Evolutionary conservation across 2,888 invertebrate species (phyloP), one percentile per base, ranked within the genome.

Genomic region (Drosophila subquinaria): DNA sequence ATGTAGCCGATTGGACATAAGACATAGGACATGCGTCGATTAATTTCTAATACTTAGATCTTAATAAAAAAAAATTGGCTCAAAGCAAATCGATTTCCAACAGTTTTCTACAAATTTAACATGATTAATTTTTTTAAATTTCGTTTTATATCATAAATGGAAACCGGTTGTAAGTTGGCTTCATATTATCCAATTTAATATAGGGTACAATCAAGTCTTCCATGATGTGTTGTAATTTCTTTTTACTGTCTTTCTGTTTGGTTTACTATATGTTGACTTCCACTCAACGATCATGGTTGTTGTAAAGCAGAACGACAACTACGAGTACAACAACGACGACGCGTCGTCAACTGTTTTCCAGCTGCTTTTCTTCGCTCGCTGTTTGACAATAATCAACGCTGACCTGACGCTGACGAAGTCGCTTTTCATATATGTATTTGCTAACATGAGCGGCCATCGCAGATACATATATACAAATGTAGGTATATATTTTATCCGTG

Each of bases 351-450:
- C 13, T 55, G 55, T 50, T 42, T 55, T 59, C 60, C 73, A 61
- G 47, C 60, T 66, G 65, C 66, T 73, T 76, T 64, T 47, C 63
- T 64, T 57, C 56, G 73, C 57, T 70, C 35, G 42, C 67, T 88
- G 73, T 89, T 87, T 85, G 87, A 87, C 84, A 81, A 84, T 83
- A 85, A 85, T 85, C 89, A 89, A 73, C 72, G 84, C 66, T 68
- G 79, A 73, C 65, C 67, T 69, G 79, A 70, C 68, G 60, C 33
- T 57, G 57, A 52, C 42, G 53, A 59, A 27, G 69, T 76, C 74
- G 45, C 67, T 51, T 74, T 67, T 69, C 66, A 76, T 75, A 72
- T 85, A 9, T 33, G 33, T 33, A 33, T 85, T 84, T 85, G 78
- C 68, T 65, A 69, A 73, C 63, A 77, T 47, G 83, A 77, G 56